Percentiles rank a stretch among this genome's conserved stretches.
These are phyloP conservation scores for Coelopa pilipes DNA, from an alignment of 2,888 invertebrate genomes.

Conservation along the genomic window DNA sequence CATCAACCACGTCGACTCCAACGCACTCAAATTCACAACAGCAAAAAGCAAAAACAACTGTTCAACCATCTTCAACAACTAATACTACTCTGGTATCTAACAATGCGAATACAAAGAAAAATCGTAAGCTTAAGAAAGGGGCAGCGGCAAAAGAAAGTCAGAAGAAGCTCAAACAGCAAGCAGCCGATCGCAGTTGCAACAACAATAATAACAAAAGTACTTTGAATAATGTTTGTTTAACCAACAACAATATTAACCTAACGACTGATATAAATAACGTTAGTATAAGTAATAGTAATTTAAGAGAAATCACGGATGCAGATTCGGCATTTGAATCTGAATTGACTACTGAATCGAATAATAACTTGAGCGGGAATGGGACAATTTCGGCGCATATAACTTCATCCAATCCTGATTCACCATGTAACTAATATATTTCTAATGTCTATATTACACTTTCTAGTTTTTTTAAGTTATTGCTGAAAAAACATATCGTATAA, in stretches of 20 bases:
- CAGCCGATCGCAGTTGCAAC: constrained; percentile 34
- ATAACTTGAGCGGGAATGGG: constrained; percentile 21
- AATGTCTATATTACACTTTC: background rate
- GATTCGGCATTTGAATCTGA: constrained; percentile 29
- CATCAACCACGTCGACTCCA: constrained; percentile 56
- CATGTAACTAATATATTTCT: constrained; percentile 36
- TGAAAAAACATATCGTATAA: too few species aligned
- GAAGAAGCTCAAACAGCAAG: constrained; percentile 49
- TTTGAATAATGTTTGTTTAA: constrained; percentile 39
- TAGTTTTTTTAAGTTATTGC: too few species aligned
- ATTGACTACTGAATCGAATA: constrained; percentile 6
- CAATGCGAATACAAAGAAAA: constrained; percentile 45
- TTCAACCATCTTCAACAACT: constrained; percentile 35
- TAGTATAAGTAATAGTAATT: constrained; percentile 43
- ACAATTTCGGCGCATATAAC: constrained; percentile 12
- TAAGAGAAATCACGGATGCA: constrained; percentile 50
- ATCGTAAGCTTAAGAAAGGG: constrained; percentile 53
- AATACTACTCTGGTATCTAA: constrained; percentile 14
- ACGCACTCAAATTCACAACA: constrained; percentile 45
- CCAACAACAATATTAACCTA: constrained; percentile 40
- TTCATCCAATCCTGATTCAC: constrained; percentile 27
- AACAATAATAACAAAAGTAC: constrained; percentile 41
- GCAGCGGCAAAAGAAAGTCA: constrained; percentile 52
- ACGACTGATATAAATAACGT: constrained; percentile 60
- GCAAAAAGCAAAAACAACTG: constrained; percentile 23